These are phyloP conservation scores for Lontra canadensis DNA, from an alignment of 2,113 vertebrate species.

Conservation along the genomic window DNA sequence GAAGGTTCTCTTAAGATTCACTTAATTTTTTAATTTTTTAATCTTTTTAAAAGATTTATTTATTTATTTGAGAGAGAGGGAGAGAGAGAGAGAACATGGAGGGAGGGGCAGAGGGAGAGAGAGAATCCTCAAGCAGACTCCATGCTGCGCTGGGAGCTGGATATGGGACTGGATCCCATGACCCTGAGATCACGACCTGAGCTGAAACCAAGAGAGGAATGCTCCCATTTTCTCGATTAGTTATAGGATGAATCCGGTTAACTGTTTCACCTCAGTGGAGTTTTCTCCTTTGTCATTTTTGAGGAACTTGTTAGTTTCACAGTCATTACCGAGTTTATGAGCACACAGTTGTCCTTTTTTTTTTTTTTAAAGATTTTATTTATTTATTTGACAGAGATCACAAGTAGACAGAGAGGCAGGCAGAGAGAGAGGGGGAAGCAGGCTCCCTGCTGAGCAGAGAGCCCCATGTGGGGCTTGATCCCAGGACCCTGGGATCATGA, in stretches of 20 bases:
- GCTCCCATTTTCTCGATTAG: neutral
- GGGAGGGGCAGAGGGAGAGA: neutral
- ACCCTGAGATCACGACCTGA: neutral
- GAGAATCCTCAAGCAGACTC: neutral
- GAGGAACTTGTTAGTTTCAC: neutral
- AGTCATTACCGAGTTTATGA: too few species aligned
- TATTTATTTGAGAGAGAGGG: neutral
- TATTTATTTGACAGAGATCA: too few species aligned
- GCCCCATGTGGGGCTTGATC: rapidly evolving
- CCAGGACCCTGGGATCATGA: too few species aligned
- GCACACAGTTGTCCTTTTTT: too few species aligned
- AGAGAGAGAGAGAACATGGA: neutral
- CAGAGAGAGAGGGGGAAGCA: too few species aligned
- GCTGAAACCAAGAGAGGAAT: neutral
- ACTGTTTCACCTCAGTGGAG: neutral
- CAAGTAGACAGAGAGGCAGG: too few species aligned
- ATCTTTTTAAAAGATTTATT: neutral
- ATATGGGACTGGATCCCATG: neutral
- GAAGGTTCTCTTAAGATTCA: neutral
- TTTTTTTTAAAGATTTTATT: too few species aligned
- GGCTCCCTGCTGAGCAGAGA: too few species aligned
- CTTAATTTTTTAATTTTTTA: neutral
- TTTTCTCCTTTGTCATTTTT: neutral
- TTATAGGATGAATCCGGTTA: neutral
- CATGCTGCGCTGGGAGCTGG: neutral